Percentiles rank a stretch among this genome's conserved stretches.
These are phyloP conservation scores for Pseudolycoriella hygida DNA, from an alignment of 2,888 invertebrate species.

Conservation along the genomic window DNA sequence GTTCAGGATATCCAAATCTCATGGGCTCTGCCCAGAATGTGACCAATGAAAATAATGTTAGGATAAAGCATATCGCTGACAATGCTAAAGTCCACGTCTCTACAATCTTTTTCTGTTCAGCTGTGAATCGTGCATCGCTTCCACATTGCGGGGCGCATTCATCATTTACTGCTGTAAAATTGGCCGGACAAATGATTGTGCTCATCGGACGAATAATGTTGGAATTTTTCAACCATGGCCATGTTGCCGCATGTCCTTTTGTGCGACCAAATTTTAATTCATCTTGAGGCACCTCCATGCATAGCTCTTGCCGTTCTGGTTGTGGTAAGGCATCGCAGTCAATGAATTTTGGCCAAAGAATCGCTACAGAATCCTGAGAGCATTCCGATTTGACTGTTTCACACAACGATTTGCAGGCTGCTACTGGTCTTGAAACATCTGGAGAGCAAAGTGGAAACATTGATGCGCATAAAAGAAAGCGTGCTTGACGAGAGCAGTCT, in stretches of 20 bases:
- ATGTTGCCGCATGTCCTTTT: conserved; percentile 12
- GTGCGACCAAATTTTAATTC: conserved; percentile 10
- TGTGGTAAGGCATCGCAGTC: conserved; percentile 69
- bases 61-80: conserved; percentile 59
- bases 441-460: conserved; percentile 84
- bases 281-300: conserved; percentile 47
- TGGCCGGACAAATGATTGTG: conserved; percentile 37
- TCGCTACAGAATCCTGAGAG: conserved; percentile 38
- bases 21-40: conserved; percentile 82
- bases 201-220: conserved; percentile 12
- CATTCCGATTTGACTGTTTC: conserved; percentile 58
- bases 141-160: conserved; percentile 42
- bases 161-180: conserved; percentile 37
- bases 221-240: conserved; percentile 7
- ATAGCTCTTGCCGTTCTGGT: conserved; percentile 46
- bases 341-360: conserved; percentile 54
- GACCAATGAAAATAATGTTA: conserved; percentile 65
- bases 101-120: conserved; percentile 47
- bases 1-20: conserved; percentile 81
- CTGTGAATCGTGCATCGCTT: conserved; percentile 46
- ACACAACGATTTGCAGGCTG: conserved; percentile 73
- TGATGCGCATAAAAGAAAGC: conserved; percentile 78
- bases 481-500: conserved; percentile 62
- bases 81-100: conserved; percentile 61
- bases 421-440: conserved; percentile 67